Evolutionary conservation across 1,140 invertebrate genomes (phyloP).

Genomic region (Diabrotica virgifera): DNA sequence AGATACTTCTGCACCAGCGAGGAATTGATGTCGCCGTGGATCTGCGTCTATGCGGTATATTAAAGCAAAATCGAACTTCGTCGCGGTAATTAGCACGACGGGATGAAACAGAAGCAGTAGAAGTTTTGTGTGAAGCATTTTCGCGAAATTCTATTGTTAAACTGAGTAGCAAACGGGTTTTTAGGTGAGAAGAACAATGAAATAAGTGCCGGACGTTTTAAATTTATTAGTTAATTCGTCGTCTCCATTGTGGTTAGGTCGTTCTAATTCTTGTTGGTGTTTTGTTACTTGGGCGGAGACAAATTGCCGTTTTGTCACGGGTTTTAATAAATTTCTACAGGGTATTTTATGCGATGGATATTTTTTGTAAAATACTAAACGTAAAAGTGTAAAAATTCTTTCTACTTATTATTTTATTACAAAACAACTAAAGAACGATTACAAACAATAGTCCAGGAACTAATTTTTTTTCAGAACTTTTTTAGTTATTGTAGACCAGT

Average conservation of each 20-base stretch:
- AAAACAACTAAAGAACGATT: no score
- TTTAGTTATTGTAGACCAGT: no score
- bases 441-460: no score
- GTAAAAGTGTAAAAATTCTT: no score
- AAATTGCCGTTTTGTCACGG: no score
- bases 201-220: conserved; percentile 14
- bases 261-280: conserved; percentile 6
- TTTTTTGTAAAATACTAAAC: no score
- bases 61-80: conserved; percentile 14
- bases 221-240: conserved; percentile 19
- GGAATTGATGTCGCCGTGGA: conserved; percentile 5
- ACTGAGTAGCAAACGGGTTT: background rate
- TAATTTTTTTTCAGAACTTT: no score
- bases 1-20: conserved; percentile 5
- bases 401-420: no score
- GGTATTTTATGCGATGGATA: no score
- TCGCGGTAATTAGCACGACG: background rate
- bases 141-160: conserved; percentile 2
- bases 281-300: background rate
- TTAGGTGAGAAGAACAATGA: conserved; percentile 8
- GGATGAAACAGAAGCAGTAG: background rate
- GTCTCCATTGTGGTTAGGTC: conserved; percentile 11
- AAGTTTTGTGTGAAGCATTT: background rate
- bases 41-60: conserved; percentile 8
- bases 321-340: no score